A percentile compares a stretch with the other conserved stretches of the same genome.
Conservation (phyloP, 2,888 invertebrate species). For the Megamerina dolium region DNA sequence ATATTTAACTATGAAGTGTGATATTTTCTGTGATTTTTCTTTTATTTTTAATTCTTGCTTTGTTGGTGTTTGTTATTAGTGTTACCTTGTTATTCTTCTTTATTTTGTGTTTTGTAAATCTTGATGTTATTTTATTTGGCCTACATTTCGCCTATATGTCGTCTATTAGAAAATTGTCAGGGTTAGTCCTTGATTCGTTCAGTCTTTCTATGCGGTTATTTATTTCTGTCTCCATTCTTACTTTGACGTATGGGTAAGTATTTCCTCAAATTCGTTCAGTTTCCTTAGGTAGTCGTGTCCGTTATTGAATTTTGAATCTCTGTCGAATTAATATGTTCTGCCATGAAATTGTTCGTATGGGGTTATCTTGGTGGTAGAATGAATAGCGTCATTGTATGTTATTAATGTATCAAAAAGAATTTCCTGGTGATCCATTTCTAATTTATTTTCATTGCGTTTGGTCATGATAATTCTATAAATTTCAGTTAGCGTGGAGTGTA, state of each 20-base stretch:
- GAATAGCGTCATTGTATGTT: conserved; percentile 1
- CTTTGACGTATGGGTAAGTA: neutral
- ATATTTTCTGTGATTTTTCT: neutral
- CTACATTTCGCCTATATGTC: too few relatives aligned
- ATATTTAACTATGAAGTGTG: neutral
- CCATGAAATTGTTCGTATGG: neutral
- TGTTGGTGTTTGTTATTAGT: neutral
- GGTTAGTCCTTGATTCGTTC: too few relatives aligned
- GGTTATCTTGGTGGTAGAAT: conserved; percentile 1
- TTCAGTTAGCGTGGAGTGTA: too few relatives aligned
- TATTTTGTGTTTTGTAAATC: too few relatives aligned
- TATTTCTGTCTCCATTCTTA: conserved; percentile 2
- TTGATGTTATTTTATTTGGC: too few relatives aligned
- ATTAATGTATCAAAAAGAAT: conserved; percentile 2
- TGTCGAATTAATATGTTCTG: neutral
- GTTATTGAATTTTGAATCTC: neutral
- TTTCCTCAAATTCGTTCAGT: conserved; percentile 1
- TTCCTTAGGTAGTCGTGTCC: neutral
- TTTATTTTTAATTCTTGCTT: neutral
- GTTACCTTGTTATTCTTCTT: too few relatives aligned
- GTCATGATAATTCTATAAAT: too few relatives aligned
- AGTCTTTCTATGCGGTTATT: conserved; percentile 6
- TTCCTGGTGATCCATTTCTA: too few relatives aligned
- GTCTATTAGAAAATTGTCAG: too few relatives aligned
- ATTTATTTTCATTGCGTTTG: too few relatives aligned